Evolutionary conservation across 2,888 invertebrate genomes (phyloP).

Genomic region (Leucophora obtusa): DNA sequence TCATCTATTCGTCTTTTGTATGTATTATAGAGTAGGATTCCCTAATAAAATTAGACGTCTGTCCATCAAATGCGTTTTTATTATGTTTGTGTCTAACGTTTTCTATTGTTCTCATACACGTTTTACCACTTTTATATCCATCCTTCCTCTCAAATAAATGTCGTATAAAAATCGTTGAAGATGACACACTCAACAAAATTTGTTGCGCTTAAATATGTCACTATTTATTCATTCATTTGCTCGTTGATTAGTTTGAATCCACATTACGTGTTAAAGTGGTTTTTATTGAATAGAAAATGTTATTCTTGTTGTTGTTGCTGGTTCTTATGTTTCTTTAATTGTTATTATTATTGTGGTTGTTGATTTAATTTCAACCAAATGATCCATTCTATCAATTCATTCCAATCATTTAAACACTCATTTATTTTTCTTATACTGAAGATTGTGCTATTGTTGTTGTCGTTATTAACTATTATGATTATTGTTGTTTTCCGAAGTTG

Average conservation of each 20-base stretch:
- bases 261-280: constrained; percentile 60
- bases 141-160: neutral
- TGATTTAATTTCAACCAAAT: constrained; percentile 55
- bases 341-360: constrained; percentile 63
- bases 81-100: neutral
- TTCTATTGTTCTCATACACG: constrained; percentile 58
- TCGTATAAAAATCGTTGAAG: neutral
- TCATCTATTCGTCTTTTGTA: neutral
- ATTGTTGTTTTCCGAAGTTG: neutral
- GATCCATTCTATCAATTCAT: constrained; percentile 33
- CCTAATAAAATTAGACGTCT: neutral
- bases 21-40: neutral
- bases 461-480: neutral
- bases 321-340: constrained; percentile 15
- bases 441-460: neutral
- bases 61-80: constrained; percentile 1
- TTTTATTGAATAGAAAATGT: constrained; percentile 42
- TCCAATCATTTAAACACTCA: constrained; percentile 27
- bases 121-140: constrained; percentile 59
- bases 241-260: constrained; percentile 36
- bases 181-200: constrained; percentile 48
- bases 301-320: constrained; percentile 55
- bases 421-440: too few relatives aligned
- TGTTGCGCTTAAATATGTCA: constrained; percentile 36
- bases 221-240: constrained; percentile 43